A percentile compares a stretch with the other conserved stretches of the same genome.
Evolutionary conservation across 2,113 vertebrate species (phyloP).

Genomic region (Pollimyrus isidori): DNA sequence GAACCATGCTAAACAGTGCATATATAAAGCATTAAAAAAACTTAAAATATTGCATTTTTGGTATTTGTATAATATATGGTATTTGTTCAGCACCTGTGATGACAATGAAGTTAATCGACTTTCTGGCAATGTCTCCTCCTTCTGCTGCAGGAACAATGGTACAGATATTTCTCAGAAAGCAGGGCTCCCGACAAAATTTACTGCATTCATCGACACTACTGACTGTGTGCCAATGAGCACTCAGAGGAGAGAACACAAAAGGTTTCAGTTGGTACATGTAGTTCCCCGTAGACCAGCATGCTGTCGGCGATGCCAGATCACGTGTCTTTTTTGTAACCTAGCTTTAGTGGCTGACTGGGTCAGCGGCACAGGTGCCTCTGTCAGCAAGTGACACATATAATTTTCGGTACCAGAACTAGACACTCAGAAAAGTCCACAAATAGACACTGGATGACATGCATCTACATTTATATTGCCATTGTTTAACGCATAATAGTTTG

Average conservation of each 20-base stretch:
- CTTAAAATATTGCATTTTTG: not conserved
- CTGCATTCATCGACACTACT: not conserved
- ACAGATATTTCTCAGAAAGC: not conserved
- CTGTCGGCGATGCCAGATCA: not conserved
- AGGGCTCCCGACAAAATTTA: not conserved
- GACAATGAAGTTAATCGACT: not conserved
- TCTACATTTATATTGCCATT: not conserved
- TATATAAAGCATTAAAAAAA: not conserved
- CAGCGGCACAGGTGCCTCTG: not conserved
- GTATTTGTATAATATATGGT: not conserved
- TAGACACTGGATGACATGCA: not conserved
- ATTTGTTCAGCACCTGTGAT: slow-evolving; percentile 2
- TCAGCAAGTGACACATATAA: not conserved
- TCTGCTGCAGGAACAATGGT: not conserved
- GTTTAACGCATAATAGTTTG: not conserved
- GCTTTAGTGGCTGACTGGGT: not conserved
- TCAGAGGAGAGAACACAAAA: not conserved
- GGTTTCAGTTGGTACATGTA: not conserved
- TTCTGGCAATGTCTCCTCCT: not conserved
- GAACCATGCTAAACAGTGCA: not conserved
- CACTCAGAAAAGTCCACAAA: not conserved
- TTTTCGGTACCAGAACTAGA: not conserved
- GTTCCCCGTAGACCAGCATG: not conserved
- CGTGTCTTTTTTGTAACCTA: not conserved
- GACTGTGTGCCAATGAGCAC: not conserved